Base-by-base conservation (phyloP, 2,888 invertebrate genomes). In the Galerucella nymphaeae region DNA sequence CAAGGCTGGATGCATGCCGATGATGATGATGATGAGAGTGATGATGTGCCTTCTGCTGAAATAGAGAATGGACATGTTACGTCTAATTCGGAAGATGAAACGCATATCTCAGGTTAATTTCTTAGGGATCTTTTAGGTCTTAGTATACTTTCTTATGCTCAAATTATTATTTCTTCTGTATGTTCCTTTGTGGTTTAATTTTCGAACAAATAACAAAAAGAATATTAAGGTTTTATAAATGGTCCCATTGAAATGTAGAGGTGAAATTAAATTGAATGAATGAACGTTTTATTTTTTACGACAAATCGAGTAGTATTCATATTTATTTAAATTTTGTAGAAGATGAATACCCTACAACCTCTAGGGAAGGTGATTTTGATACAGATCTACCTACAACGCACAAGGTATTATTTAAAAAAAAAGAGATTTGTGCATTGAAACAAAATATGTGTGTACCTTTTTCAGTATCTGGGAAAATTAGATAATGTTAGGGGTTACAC, bases 381-480 rank as follows among this genome's bases (percentile, higher is more conserved):
- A 83, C 83, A n/a, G 85, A 85, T 71, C 75, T 86, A 73, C 86
- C 86, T 1, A 85, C 86, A 53, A 80, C 83, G 16, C 86, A 86
- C 77, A 83, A 81, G 76, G 86, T 86, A 83, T 30, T 59, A 20
- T 18, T 20, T 13, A 10, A 45, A 20, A 16, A 20, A 59, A 48
- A 50, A 30, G 23, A 50, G 14, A 38, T 16, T 14, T 16, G 23
- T 55, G 58, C 41, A 57, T 65, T 57, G 13, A 55, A 64, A 16
- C 20, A 57, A 63, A 48, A 55, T 41, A 59, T 16, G 23, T 68
- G 14, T 42, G 77, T 53, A 16, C 10, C 6, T 16, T 10, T 79
- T 79, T 66, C 68, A 86, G 86, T 87, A 87, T 78, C 78, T 87
- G 66, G 87, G 87, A 5, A 84, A 82, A 75, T 77, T 86, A 71